Evolutionary conservation across 2,888 invertebrate species (phyloP).

Genomic region (Pasiphila rectangulata): DNA sequence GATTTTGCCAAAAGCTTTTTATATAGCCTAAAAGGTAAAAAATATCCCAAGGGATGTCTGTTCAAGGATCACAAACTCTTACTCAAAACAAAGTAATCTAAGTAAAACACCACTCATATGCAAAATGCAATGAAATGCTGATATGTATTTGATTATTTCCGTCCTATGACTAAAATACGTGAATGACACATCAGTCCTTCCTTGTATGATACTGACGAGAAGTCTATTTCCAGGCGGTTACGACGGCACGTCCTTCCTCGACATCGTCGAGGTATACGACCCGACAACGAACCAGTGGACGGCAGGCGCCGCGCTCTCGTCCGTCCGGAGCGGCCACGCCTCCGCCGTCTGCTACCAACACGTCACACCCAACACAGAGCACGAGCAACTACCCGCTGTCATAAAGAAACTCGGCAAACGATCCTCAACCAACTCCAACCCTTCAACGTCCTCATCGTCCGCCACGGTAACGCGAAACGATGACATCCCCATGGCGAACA

Average conservation of each 20-base stretch:
- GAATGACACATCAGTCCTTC: no score
- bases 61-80: no score
- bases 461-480: conserved; percentile 38
- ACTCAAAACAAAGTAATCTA: neutral
- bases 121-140: no score
- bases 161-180: no score
- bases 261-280: conserved; percentile 94
- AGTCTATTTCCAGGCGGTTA: conserved; percentile 89
- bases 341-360: conserved; percentile 93
- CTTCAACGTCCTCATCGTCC: conserved; percentile 27
- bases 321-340: conserved; percentile 94
- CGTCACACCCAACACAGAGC: conserved; percentile 70
- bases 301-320: conserved; percentile 87
- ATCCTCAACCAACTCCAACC: conserved; percentile 30
- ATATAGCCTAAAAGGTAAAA: no score
- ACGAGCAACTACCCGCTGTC: conserved; percentile 40
- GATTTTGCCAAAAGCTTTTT: no score
- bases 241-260: conserved; percentile 91
- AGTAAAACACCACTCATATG: no score
- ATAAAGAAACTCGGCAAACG: conserved; percentile 44
- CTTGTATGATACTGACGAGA: no score
- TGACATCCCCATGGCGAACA: conserved; percentile 64
- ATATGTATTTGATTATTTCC: no score
- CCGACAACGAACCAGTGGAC: conserved; percentile 88
- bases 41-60: no score